Conservation (phyloP, 1,140 invertebrate genomes). For the Papilio helenus region DNA sequence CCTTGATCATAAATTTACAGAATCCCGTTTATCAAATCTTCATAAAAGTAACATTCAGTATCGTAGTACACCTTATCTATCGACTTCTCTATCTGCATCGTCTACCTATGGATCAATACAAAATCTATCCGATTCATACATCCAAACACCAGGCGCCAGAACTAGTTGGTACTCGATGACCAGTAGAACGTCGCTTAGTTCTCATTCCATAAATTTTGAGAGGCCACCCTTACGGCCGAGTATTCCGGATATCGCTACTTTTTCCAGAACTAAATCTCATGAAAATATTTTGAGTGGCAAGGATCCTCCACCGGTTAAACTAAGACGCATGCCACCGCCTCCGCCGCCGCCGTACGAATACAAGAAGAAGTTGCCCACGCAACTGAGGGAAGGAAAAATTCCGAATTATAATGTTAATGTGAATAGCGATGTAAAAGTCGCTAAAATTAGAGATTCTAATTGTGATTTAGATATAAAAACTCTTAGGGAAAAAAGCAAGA, state of each 20-base stretch:
- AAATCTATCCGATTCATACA: slow-evolving; percentile 88
- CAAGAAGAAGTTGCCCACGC: slow-evolving; percentile 73
- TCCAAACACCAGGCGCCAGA: slow-evolving; percentile 84
- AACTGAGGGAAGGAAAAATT: slow-evolving; percentile 63
- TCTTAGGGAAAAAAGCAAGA: slow-evolving; percentile 92
- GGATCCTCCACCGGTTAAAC: slow-evolving; percentile 84
- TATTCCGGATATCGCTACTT: slow-evolving; percentile 82
- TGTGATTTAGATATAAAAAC: slow-evolving; percentile 90
- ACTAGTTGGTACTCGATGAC: slow-evolving; percentile 84
- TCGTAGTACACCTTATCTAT: slow-evolving; percentile 90
- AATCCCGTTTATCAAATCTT: slow-evolving; percentile 75
- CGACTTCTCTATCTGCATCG: slow-evolving; percentile 85
- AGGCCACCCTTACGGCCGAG: slow-evolving; percentile 83
- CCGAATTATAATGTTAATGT: slow-evolving; percentile 50
- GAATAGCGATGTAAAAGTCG: slow-evolving; percentile 55
- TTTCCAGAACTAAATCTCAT: slow-evolving; percentile 88
- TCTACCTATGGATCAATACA: slow-evolving; percentile 89
- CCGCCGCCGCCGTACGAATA: slow-evolving; percentile 88
- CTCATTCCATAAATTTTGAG: slow-evolving; percentile 83
- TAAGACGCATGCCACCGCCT: slow-evolving; percentile 87
- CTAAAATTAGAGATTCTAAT: slow-evolving; percentile 70
- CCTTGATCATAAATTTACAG: slow-evolving; percentile 91
- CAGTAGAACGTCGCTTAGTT: slow-evolving; percentile 82
- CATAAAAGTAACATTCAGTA: slow-evolving; percentile 89
- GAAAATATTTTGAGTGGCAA: slow-evolving; percentile 90